Evolutionary conservation across 92 coral and sea anemone genomes (phyloP).

Genomic region (Ricordea florida): DNA sequence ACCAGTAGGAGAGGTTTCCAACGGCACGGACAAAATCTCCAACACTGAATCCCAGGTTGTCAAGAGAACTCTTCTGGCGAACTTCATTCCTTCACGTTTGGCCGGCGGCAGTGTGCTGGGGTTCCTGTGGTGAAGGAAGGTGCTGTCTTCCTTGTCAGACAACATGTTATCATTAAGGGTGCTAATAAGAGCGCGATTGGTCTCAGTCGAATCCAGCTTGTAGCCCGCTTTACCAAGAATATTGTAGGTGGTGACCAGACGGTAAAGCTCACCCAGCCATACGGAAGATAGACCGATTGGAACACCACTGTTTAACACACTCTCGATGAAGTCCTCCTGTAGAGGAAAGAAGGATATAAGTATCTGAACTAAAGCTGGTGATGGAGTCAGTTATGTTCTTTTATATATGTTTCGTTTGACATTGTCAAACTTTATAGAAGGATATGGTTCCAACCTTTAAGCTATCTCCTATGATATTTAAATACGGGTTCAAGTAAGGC

Average conservation of each 20-base stretch:
- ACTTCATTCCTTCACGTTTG: constrained; percentile 94
- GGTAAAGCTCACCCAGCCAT: constrained; percentile 97
- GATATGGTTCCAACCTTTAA: too few relatives aligned
- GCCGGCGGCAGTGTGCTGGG: constrained; percentile 80
- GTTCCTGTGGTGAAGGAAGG: constrained; percentile 79
- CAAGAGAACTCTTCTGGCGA: constrained; percentile 88
- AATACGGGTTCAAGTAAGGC: too few relatives aligned
- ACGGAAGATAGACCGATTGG: constrained; percentile 98
- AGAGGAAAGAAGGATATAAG: too few relatives aligned
- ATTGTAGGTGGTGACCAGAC: constrained; percentile 95
- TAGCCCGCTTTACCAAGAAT: constrained; percentile 97
- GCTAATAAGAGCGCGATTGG: constrained; percentile 82
- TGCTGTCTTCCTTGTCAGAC: constrained; percentile 68
- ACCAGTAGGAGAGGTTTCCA: constrained; percentile 90
- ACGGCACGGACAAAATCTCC: constrained; percentile 89
- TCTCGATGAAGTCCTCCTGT: constrained; percentile 88
- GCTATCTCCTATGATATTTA: too few relatives aligned
- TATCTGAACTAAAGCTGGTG: too few relatives aligned
- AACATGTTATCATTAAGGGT: constrained; percentile 76
- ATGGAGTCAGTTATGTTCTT: too few relatives aligned
- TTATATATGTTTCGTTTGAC: too few relatives aligned
- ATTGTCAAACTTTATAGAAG: too few relatives aligned
- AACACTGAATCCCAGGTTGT: constrained; percentile 97
- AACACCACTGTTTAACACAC: constrained; percentile 84
- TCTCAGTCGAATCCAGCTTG: constrained; percentile 63